Base-by-base conservation (phyloP, 2,113 vertebrate species). In the Indicator indicator region DNA sequence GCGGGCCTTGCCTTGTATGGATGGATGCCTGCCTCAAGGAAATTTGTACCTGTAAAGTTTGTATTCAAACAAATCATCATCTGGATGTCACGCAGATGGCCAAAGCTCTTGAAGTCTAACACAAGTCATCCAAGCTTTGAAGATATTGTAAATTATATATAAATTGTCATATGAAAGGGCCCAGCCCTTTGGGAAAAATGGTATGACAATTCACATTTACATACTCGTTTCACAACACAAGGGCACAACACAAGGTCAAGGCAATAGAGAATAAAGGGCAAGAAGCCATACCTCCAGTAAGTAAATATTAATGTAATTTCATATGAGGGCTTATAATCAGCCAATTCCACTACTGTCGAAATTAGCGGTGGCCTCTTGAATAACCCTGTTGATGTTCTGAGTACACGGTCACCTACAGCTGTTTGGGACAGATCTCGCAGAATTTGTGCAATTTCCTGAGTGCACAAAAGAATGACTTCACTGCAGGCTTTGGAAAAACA, bases 151-250 rank as follows among this genome's bases (percentile, higher is more conserved):
- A 95, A 91, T 94, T 75, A 79, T 59, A 93, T 27, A 65, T 58
- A 89, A 95, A 94, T 82, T 91, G 82, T 16, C 36, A 54, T 60
- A 78, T 79, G 84, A 87, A 93, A 94, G 30, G 67, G 8, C 14
- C 3, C 9, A 75, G 62, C 3, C 67, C 74, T 79, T 58, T 73
- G 87, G 75, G 78, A 93, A n/a, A 89, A 89, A 56, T 40, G 16
- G n/a, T 76, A 79, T n/a, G 50, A 76, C 82, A 72, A 58, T 58
- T 79, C 32, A 27, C 62, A 93, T 90, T 95, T 94, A 94, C 72
- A 28, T 12, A 71, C 60, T 87, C 44, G 42, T 68, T 93, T 94
- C 93, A 38, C 33, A 69, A n/a, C 42, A 62, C 9, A 70, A 85
- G 62, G 50, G 55, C 56, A 85, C 58, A 91, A 78, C 42, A 72